phyloP scores from a whole-genome alignment of 2,888 invertebrate genomes.

The Bibio marci region DNA sequence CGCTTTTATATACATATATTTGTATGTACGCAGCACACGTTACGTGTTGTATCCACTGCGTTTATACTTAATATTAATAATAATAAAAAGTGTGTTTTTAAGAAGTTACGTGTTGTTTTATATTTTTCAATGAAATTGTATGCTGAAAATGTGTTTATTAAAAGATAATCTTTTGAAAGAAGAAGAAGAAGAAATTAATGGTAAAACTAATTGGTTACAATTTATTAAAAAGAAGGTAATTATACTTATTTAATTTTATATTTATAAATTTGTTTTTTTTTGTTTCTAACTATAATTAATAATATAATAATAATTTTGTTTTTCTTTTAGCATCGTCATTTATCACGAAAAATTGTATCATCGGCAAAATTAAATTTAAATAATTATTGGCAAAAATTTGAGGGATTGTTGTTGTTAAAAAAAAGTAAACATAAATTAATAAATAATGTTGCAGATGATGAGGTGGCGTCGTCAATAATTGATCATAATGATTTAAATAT shows the following conservation, averaged over 20 bases:
- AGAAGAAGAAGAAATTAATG: no score
- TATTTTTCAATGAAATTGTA: not conserved
- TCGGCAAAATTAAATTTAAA: slow-evolving; percentile 10
- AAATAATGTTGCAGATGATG: slow-evolving; percentile 4
- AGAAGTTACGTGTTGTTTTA: no score
- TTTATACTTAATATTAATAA: no score
- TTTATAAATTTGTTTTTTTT: not conserved
- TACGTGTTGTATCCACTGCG: no score
- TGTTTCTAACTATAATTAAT: not conserved
- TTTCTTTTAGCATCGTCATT: not conserved
- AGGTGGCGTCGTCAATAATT: slow-evolving; percentile 2
- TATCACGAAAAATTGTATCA: slow-evolving; percentile 8
- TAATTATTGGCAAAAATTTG: slow-evolving; percentile 10
- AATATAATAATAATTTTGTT: no score
- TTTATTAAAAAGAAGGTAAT: no score
- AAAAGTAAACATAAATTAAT: slow-evolving; percentile 1
- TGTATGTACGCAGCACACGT: no score
- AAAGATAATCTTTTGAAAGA: no score
- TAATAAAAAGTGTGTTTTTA: no score
- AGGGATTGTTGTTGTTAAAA: slow-evolving; percentile 6
- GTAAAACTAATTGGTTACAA: no score
- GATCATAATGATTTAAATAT: not conserved
- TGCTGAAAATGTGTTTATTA: no score
- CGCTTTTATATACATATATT: no score
- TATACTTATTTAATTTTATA: not conserved